Conservation (phyloP, 2,888 invertebrate species). For the Epinotia demarniana region DNA sequence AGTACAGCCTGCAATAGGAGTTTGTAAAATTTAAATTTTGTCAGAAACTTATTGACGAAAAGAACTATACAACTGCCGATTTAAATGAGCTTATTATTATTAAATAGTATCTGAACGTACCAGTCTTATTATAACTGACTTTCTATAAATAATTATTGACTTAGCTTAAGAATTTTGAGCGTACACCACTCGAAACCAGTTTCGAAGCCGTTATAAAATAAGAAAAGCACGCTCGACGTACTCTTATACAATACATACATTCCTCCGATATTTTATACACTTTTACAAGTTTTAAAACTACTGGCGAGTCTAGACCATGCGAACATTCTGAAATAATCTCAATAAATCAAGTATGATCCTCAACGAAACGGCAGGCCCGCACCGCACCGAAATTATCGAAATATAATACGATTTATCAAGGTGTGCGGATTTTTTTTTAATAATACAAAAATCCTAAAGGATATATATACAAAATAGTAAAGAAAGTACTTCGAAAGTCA, state of each 20-base stretch:
- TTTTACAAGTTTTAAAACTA: neutral
- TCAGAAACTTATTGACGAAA: neutral
- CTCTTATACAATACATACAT: neutral
- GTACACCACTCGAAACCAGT: neutral
- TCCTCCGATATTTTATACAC: neutral
- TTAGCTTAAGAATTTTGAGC: neutral
- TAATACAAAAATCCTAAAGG: too few species aligned
- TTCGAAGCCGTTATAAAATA: neutral
- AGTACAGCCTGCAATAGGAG: too few species aligned
- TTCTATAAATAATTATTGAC: conserved; percentile 14
- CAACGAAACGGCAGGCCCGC: too few species aligned
- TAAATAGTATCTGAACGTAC: neutral
- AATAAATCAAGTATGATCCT: neutral
- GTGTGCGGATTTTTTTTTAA: too few species aligned
- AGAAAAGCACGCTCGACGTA: neutral
- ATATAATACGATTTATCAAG: too few species aligned
- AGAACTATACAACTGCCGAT: neutral
- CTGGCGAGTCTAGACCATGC: neutral
- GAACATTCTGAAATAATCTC: neutral
- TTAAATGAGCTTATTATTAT: neutral
- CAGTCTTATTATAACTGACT: neutral
- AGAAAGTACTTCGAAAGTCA: too few species aligned
- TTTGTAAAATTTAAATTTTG: too few species aligned
- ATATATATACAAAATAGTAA: too few species aligned
- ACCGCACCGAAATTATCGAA: too few species aligned